Evolutionary conservation across 2,797 vertebrate genomes (phyloP).

Genomic region (Chelonia mydas): DNA sequence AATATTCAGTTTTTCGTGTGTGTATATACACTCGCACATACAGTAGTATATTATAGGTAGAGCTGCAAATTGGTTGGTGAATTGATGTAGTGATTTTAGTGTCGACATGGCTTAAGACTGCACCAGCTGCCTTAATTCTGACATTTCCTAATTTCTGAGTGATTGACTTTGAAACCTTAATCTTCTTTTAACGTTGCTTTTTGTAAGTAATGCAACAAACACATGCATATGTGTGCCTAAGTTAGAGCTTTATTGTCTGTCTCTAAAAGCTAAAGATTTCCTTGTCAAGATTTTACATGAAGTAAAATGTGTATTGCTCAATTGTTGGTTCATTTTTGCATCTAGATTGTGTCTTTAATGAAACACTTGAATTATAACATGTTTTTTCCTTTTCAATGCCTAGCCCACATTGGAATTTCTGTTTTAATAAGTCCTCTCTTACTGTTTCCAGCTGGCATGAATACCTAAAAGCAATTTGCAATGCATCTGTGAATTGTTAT

Average conservation of each 20-base stretch:
- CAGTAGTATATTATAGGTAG: neutral
- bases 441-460: slow-evolving; percentile 45
- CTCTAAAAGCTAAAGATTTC: neutral
- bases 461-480: slow-evolving; percentile 48
- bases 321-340: slow-evolving; percentile 43
- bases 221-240: neutral
- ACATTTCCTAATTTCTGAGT: neutral
- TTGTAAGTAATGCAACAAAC: neutral
- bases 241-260: neutral
- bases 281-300: neutral
- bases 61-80: neutral
- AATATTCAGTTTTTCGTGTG: neutral
- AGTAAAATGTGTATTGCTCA: neutral
- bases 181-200: neutral
- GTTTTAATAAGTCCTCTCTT: slow-evolving; percentile 32
- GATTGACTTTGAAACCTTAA: neutral
- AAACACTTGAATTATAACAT: slow-evolving; percentile 32
- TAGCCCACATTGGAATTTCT: slow-evolving; percentile 1
- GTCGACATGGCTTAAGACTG: neutral
- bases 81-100: neutral
- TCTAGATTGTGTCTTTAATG: slow-evolving; percentile 44
- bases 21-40: no score
- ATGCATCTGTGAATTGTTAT: slow-evolving; percentile 52
- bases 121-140: rapidly evolving
- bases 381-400: slow-evolving; percentile 38